Evolutionary conservation across 2,888 invertebrate species (phyloP).

Genomic region (Temnothorax rugatulus): DNA sequence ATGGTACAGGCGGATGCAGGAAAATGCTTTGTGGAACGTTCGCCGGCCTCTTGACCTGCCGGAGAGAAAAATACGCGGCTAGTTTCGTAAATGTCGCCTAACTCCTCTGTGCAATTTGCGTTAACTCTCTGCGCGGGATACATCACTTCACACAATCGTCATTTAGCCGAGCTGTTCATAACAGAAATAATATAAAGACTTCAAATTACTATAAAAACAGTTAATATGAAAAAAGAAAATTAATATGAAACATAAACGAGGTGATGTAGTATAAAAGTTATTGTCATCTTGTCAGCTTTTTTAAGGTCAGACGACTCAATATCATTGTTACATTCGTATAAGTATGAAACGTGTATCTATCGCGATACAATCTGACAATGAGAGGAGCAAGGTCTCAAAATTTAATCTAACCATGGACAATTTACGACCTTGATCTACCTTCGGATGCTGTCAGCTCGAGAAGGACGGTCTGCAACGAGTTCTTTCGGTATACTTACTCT

Average conservation of each 20-base stretch:
- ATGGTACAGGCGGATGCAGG: not conserved
- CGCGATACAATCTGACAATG: not conserved
- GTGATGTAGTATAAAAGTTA: not conserved
- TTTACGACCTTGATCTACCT: slow-evolving; percentile 17
- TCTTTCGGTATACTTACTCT: slow-evolving; percentile 1
- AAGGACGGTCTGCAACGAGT: not conserved
- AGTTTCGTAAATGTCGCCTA: slow-evolving; percentile 11
- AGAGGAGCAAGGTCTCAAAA: not conserved
- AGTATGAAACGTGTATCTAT: not conserved
- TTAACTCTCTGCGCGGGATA: not conserved
- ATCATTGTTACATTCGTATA: not conserved
- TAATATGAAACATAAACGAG: not conserved
- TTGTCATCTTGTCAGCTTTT: not conserved
- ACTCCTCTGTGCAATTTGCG: not conserved
- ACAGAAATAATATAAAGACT: not conserved
- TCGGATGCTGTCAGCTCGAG: not conserved
- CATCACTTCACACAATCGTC: not conserved
- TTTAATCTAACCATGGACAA: not conserved
- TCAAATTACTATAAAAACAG: not conserved
- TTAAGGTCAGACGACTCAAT: not conserved
- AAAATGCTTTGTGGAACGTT: slow-evolving; percentile 7
- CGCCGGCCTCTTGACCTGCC: not conserved
- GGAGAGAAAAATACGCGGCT: not conserved
- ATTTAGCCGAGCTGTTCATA: not conserved
- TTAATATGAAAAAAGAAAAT: not conserved